Base-by-base conservation (phyloP, 2,113 vertebrate species). In the Oryzias javanicus region DNA sequence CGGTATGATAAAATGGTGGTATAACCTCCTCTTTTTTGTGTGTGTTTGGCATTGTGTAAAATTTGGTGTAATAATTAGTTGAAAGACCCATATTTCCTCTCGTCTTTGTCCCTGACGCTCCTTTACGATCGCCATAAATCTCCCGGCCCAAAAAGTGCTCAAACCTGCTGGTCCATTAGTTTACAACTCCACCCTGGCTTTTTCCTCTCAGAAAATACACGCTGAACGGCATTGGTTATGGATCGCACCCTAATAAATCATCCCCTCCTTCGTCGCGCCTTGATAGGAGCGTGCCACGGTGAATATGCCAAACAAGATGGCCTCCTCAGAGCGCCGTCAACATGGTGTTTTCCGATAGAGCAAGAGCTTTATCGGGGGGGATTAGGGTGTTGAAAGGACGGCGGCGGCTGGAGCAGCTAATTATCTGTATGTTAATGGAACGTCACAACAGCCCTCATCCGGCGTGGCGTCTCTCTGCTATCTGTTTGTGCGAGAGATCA, bases 41-140 rank as follows among this genome's bases (percentile, higher is more conserved):
- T 60, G 75, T 81, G 70, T 65, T 72, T 47, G 52, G 69, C 60
- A 52, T 67, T 45, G 81, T 85, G 79, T 72, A 48, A 54, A 81
- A 84, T 49, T 56, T 61, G 40, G 48, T 52, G 79, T 66, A 67
- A 86, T 88, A 85, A 87, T 89, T 88, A 84, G 78, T 70, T 66
- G 66, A 74, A 67, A 51, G 41, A 58, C 78, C 88, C 86, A 63
- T 79, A 82, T 87, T 84, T 79, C 70, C 74, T 17, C 76, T 74
- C 76, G 52, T 86, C 86, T 87, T 88, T 86, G 86, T 91, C 91
- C 88, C 91, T 85, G 88, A 82, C 72, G 80, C 74, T 13, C 73
- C 84, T 92, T 91, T 92, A 91, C 73, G 89, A 85, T 85, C 62
- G 4, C 63, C 84, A 86, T 91, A 91, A 92, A 91, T 91, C 89